Conservation (phyloP, 2,797 vertebrate genomes). For the Diglossa cyanea region DNA sequence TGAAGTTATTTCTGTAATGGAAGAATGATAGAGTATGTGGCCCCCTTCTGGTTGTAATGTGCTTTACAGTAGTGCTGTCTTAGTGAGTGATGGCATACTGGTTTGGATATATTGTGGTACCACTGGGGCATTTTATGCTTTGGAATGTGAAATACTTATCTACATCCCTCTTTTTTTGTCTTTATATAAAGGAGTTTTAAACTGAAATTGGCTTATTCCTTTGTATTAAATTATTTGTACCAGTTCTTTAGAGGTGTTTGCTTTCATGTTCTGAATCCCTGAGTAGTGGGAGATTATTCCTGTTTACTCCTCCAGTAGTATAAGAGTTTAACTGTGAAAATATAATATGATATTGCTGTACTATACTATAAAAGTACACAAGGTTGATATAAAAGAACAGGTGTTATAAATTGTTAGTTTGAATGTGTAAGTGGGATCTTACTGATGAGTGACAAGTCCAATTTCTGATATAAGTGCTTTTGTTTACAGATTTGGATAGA, state of each 20-base stretch:
- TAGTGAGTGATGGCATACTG: background rate
- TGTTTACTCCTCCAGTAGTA: background rate
- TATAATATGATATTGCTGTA: background rate
- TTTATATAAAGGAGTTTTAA: background rate
- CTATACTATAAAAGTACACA: background rate
- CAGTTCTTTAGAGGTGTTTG: background rate
- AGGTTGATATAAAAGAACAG: background rate
- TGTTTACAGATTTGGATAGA: conserved; percentile 58
- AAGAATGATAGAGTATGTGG: background rate
- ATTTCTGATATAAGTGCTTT: background rate
- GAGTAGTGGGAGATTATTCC: background rate
- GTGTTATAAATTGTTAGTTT: background rate
- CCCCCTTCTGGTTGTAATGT: background rate
- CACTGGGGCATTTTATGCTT: background rate
- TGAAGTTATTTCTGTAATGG: background rate
- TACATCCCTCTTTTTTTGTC: background rate
- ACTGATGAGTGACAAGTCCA: background rate
- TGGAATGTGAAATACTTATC: background rate
- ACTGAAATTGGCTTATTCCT: background rate
- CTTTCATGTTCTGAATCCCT: background rate
- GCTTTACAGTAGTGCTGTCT: background rate
- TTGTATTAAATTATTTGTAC: background rate
- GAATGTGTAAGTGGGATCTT: background rate
- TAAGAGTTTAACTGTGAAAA: background rate
- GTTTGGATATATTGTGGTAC: background rate